Base-by-base conservation (phyloP, 2,888 invertebrate genomes). In the Xestia c-nigrum region DNA sequence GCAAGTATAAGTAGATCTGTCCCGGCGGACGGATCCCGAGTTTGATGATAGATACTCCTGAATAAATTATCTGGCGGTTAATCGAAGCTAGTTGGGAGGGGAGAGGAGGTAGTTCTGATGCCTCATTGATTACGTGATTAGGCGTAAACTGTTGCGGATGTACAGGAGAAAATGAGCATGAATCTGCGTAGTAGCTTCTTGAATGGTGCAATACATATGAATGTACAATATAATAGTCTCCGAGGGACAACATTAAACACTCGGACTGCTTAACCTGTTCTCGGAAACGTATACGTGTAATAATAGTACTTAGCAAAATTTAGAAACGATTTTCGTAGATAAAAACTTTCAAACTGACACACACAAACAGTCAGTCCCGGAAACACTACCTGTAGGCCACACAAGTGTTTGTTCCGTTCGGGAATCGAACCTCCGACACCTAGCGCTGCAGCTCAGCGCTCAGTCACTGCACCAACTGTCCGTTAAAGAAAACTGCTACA, bases 1-100 rank as follows among this genome's bases (percentile, higher is more conserved):
- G 90, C 92, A 92, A 93, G 90, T 90, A 88, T 91, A 91, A 90
- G 89, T 88, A 89, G 89, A 88, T 82, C 87, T 81, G 66, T 85
- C 93, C 90, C 91, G 5, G 66, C 91, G 92, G 93, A 93, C 91
- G 88, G 92, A 92, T 93, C 90, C 74, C 75, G 57, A 64, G 77
- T 84, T 86, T 84, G 92, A 94, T 94, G 94, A 94, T 93, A 91
- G 92, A 92, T 92, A 89, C 85, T 87, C 84, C 88, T 94, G 94
- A 94, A 95, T 95, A 94, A 92, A 94, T 95, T 93, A 95, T 91
- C 85, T 47, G 80, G 72, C 86, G 87, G 91, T 88, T 92, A 92
- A 93, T 91, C 90, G 91, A 89, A 88, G 87, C 88, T 88, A 79
- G 89, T 89, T 81, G 90, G 91, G 86, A 85, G 85, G 31, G 43